phyloP scores from a whole-genome alignment of 2,113 vertebrate species.

The Aspidoscelis tigris region DNA sequence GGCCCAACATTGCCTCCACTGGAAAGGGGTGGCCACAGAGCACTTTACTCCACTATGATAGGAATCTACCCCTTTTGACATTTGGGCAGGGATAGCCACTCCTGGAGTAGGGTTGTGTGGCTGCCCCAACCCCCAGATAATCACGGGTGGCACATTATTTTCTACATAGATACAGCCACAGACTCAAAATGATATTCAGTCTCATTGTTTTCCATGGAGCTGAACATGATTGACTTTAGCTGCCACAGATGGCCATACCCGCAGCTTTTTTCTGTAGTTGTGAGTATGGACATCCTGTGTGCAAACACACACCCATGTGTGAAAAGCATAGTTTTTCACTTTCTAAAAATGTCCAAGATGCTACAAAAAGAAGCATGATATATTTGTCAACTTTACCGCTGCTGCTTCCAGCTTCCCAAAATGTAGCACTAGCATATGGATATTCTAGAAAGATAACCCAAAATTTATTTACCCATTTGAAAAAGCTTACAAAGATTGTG shows the following conservation, averaged over 20 bases:
- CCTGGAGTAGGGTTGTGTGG: too few relatives aligned
- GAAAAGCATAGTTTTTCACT: not conserved
- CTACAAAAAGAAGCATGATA: not conserved
- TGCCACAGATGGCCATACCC: not conserved
- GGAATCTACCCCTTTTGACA: too few relatives aligned
- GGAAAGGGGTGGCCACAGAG: too few relatives aligned
- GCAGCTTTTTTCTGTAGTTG: not conserved
- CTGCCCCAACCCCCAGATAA: too few relatives aligned
- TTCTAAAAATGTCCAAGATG: not conserved
- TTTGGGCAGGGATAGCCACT: too few relatives aligned
- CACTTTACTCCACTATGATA: too few relatives aligned
- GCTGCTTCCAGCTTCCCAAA: too few relatives aligned
- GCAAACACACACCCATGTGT: not conserved
- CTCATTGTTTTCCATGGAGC: not conserved
- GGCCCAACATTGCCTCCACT: too few relatives aligned
- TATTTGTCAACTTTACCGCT: not conserved
- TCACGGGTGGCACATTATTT: too few relatives aligned
- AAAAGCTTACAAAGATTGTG: not conserved
- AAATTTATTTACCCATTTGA: not conserved
- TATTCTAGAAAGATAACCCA: too few relatives aligned
- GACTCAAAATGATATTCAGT: not conserved
- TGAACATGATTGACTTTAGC: not conserved
- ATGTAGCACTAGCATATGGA: not conserved
- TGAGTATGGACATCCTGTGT: not conserved
- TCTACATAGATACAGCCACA: too few relatives aligned